Conservation (phyloP, 2,888 invertebrate genomes). For the Microplitis manilae region DNA sequence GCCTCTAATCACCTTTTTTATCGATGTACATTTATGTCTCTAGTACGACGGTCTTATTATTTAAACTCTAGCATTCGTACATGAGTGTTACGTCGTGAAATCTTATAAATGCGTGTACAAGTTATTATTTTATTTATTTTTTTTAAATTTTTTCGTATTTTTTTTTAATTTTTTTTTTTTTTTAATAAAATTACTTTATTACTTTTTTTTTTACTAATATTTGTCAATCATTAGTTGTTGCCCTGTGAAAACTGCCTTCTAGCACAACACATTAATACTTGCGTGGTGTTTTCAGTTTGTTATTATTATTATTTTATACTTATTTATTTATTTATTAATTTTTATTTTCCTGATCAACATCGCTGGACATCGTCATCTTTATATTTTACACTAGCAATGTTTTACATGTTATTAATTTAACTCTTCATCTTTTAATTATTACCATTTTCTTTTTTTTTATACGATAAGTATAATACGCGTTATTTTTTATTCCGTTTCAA, state of each 20-base stretch:
- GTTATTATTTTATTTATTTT: constrained; percentile 70
- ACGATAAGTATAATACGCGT: neutral
- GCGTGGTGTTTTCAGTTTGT: constrained; percentile 61
- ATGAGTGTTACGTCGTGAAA: constrained; percentile 39
- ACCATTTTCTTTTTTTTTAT: neutral
- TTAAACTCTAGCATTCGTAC: constrained; percentile 29
- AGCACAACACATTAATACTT: constrained; percentile 74
- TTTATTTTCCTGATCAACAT: constrained; percentile 44
- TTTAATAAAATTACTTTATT: constrained; percentile 73
- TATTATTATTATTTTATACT: constrained; percentile 28
- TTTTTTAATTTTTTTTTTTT: constrained; percentile 73
- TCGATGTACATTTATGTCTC: constrained; percentile 38
- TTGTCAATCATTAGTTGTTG: constrained; percentile 79
- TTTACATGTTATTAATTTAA: neutral
- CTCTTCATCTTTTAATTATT: too few relatives aligned
- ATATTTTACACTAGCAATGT: neutral
- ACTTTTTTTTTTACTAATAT: constrained; percentile 71
- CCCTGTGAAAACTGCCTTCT: constrained; percentile 81
- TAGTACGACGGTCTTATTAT: constrained; percentile 9
- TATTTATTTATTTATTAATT: constrained; percentile 9
- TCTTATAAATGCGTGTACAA: constrained; percentile 41
- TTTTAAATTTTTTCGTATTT: constrained; percentile 63
- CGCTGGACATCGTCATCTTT: neutral
- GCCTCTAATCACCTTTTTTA: constrained; percentile 36
- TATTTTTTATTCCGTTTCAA: neutral